phyloP scores from a whole-genome alignment of 2,888 invertebrate species.

The Julus scanicus region DNA sequence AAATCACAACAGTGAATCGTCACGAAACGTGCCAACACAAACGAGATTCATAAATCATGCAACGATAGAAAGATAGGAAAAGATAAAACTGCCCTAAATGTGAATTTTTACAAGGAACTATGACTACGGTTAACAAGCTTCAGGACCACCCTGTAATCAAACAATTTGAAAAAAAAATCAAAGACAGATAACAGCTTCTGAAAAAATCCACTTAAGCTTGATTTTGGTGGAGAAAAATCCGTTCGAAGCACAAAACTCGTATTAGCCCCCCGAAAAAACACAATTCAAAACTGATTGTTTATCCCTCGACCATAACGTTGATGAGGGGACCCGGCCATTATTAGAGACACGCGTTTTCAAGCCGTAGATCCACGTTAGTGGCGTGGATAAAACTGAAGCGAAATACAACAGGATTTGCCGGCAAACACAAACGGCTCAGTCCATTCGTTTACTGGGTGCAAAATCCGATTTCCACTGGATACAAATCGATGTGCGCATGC shows the following conservation, averaged over 20 bases:
- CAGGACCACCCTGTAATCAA: background rate
- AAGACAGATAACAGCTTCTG: no score
- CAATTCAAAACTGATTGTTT: background rate
- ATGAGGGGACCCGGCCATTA: background rate
- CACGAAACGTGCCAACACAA: conserved; percentile 20
- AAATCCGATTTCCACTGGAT: background rate
- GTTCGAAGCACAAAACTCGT: background rate
- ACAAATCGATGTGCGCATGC: background rate
- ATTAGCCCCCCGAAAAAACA: background rate
- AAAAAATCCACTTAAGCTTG: background rate
- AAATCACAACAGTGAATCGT: conserved; percentile 3
- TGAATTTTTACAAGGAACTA: background rate
- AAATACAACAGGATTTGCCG: background rate
- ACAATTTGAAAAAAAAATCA: background rate
- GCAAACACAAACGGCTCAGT: background rate
- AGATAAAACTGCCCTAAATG: background rate
- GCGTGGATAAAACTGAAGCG: background rate
- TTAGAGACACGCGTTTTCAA: background rate
- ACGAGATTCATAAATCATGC: conserved; percentile 30
- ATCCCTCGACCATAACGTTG: background rate
- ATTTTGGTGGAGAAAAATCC: background rate
- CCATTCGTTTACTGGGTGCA: background rate
- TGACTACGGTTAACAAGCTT: background rate
- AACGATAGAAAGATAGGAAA: background rate
- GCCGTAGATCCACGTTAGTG: background rate